Conservation (phyloP, 2,797 vertebrate species). For the Danionella dracula region DNA sequence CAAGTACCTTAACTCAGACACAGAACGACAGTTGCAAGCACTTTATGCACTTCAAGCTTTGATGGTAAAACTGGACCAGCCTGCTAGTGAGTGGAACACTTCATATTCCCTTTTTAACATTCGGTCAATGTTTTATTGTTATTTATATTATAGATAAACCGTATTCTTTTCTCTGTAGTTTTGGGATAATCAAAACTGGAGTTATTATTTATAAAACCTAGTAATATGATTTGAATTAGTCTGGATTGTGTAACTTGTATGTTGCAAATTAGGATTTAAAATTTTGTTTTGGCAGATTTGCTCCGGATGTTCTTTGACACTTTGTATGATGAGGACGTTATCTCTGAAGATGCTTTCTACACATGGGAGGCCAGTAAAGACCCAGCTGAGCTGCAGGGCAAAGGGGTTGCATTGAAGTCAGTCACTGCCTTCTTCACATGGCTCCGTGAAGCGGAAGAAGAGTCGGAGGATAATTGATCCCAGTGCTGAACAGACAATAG, state of each 20-base stretch:
- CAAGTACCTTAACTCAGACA: conserved; percentile 99
- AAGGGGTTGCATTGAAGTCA: conserved; percentile 95
- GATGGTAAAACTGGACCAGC: conserved; percentile 96
- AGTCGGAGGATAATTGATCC: conserved; percentile 97
- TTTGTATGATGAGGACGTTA: conserved; percentile 97
- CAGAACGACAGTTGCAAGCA: conserved; percentile 99
- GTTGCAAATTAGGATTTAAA: no score
- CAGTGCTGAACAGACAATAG: conserved; percentile 48
- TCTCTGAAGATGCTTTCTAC: conserved; percentile 97
- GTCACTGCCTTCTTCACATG: conserved; percentile 97
- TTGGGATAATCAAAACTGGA: no score
- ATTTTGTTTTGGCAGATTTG: conserved; percentile 72
- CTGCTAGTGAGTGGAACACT: conserved; percentile 85
- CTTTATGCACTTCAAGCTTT: conserved; percentile 99
- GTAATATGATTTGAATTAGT: no score
- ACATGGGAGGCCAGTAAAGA: conserved; percentile 97
- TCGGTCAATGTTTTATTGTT: not conserved
- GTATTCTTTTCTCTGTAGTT: not conserved
- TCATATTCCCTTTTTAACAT: not conserved
- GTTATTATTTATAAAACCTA: no score
- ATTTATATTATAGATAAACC: not conserved
- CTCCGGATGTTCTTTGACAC: conserved; percentile 98
- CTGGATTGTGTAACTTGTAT: no score
- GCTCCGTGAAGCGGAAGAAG: conserved; percentile 96
- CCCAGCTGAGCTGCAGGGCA: conserved; percentile 88